Evolutionary conservation across 2,797 vertebrate species (phyloP).

Genomic region (Margarornis squamiger): DNA sequence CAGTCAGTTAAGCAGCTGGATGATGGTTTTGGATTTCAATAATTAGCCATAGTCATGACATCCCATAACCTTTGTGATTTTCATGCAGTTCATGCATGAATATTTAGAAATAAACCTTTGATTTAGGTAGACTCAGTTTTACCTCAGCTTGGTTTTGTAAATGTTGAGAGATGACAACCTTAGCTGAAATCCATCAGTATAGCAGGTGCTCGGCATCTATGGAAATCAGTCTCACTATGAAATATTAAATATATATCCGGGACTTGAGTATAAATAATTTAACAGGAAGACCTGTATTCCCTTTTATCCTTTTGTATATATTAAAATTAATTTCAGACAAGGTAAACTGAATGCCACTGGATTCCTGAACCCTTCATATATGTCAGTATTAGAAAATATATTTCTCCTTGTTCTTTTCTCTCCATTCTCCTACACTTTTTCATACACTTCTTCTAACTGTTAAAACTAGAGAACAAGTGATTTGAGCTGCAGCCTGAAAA

Average conservation of each 20-base stretch:
- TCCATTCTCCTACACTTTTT: background rate
- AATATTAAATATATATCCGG: conserved; percentile 58
- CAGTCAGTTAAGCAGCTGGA: conserved; percentile 17
- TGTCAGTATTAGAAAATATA: background rate
- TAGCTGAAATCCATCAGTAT: background rate
- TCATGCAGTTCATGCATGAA: background rate
- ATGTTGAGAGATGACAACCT: conserved; percentile 24
- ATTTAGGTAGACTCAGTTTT: conserved; percentile 21
- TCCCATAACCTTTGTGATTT: background rate
- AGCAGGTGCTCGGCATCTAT: conserved; percentile 45
- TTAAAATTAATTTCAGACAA: conserved; percentile 56
- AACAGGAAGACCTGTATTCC: conserved; percentile 42
- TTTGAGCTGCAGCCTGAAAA: background rate
- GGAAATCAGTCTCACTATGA: conserved; percentile 50
- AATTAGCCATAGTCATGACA: background rate
- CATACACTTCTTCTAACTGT: background rate
- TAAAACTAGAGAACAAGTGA: background rate
- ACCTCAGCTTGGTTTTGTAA: conserved; percentile 1
- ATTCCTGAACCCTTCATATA: background rate
- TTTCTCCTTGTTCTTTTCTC: background rate
- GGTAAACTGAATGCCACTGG: conserved; percentile 27
- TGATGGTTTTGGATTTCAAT: conserved; percentile 29
- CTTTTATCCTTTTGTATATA: conserved; percentile 65
- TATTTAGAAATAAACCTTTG: conserved; percentile 39
- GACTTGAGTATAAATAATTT: conserved; percentile 49